Conservation (phyloP, 1,140 invertebrate species). For the Meloidogyne chitwoodi region DNA sequence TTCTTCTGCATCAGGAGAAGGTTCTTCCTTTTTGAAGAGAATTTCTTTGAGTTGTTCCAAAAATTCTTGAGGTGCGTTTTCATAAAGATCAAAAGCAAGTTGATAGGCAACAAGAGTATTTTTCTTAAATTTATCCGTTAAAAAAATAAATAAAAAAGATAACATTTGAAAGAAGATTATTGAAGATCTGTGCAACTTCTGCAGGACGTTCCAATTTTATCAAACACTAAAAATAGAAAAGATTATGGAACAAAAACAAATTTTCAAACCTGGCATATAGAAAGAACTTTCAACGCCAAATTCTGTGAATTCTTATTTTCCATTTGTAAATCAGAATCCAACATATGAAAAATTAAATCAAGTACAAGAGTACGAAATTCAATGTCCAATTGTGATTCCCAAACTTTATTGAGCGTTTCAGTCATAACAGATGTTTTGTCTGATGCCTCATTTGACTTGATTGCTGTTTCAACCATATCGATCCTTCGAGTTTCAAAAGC, state of each 20-base stretch:
- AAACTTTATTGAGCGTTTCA: conserved; percentile 50
- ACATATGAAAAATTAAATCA: conserved; percentile 41
- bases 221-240: conserved; percentile 38
- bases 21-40: background rate
- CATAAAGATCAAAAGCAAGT: conserved; percentile 24
- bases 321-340: conserved; percentile 19
- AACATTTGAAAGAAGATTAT: conserved; percentile 24
- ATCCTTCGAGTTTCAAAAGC: conserved; percentile 51
- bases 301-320: conserved; percentile 46
- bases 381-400: conserved; percentile 48
- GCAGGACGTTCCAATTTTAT: conserved; percentile 53
- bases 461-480: conserved; percentile 52
- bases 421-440: conserved; percentile 44
- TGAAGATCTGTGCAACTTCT: conserved; percentile 48
- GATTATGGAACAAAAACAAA: background rate
- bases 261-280: background rate
- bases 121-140: background rate
- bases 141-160: background rate
- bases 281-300: conserved; percentile 1
- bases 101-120: conserved; percentile 22
- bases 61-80: conserved; percentile 88
- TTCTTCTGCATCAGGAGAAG: background rate
- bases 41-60: conserved; percentile 74
- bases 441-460: conserved; percentile 31
- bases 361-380: conserved; percentile 44